phyloP scores from a whole-genome alignment of 2,113 vertebrate species.

The Alligator sinensis region DNA sequence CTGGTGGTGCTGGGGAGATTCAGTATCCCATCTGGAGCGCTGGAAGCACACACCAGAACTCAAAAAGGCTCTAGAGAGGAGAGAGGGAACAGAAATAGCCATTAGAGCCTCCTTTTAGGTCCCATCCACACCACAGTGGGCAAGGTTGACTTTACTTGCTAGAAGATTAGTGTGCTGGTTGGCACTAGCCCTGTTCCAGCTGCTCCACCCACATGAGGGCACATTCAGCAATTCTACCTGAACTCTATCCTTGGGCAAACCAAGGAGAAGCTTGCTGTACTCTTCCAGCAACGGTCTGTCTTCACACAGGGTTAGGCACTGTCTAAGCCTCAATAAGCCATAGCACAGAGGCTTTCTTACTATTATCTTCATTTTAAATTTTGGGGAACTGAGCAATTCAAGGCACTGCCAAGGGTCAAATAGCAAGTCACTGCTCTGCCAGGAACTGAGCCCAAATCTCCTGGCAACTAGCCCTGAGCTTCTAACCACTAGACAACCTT shows the following conservation, averaged over 20 bases:
- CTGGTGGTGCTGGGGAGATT: background rate
- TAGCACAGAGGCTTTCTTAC: accelerated
- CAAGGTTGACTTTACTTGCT: background rate
- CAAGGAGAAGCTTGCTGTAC: accelerated
- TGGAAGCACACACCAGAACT: background rate
- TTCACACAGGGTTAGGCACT: accelerated
- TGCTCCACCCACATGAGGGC: accelerated
- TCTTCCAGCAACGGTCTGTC: too few relatives aligned
- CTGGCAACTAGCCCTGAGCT: background rate
- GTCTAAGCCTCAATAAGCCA: accelerated
- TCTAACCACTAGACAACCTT: background rate
- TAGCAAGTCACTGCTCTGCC: background rate
- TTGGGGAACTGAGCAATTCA: accelerated
- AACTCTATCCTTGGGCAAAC: accelerated
- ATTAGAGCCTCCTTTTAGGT: background rate
- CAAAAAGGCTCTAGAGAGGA: background rate
- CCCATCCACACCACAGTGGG: background rate
- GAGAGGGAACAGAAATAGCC: background rate
- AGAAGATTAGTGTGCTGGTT: background rate
- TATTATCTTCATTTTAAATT: accelerated
- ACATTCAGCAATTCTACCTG: accelerated
- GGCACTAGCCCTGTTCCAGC: accelerated
- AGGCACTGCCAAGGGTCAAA: background rate
- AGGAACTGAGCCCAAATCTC: background rate
- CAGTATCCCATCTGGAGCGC: background rate